Conservation (phyloP, 2,797 vertebrate genomes). For the Thripadectes ignobilis region DNA sequence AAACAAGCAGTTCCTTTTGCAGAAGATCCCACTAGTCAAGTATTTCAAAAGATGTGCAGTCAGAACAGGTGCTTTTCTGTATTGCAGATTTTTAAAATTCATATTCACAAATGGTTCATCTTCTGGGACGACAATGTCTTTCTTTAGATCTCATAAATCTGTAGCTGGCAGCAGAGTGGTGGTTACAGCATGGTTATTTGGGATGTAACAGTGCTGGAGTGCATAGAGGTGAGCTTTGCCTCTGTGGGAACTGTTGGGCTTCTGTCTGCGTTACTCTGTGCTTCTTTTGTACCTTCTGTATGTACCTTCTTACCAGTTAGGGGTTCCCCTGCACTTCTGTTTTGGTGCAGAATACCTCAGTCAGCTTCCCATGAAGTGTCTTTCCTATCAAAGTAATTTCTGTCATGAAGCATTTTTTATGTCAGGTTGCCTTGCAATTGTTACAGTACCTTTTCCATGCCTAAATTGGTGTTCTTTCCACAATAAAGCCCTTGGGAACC, state of each 20-base stretch:
- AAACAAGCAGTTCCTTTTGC: neutral
- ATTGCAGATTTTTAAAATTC: neutral
- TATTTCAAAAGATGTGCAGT: neutral
- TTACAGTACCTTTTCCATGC: neutral
- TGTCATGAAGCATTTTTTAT: neutral
- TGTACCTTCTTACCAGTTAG: rapidly evolving
- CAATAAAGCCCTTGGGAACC: neutral
- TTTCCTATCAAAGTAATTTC: neutral
- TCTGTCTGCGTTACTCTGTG: neutral
- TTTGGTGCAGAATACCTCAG: neutral
- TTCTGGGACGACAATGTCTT: neutral
- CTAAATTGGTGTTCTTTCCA: neutral
- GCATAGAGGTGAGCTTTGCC: neutral
- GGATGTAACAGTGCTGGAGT: neutral
- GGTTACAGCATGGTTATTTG: neutral
- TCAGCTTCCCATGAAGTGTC: neutral
- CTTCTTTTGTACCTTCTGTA: neutral
- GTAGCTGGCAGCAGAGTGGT: neutral
- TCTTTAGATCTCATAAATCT: neutral
- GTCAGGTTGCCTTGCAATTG: neutral
- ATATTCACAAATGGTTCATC: neutral
- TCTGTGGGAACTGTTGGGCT: neutral
- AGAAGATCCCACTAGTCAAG: neutral
- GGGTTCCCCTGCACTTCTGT: neutral
- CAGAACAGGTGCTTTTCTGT: neutral